phyloP scores from a whole-genome alignment of 37 sponge, comb jelly and placozoan species.

The Ianthella basta region DNA sequence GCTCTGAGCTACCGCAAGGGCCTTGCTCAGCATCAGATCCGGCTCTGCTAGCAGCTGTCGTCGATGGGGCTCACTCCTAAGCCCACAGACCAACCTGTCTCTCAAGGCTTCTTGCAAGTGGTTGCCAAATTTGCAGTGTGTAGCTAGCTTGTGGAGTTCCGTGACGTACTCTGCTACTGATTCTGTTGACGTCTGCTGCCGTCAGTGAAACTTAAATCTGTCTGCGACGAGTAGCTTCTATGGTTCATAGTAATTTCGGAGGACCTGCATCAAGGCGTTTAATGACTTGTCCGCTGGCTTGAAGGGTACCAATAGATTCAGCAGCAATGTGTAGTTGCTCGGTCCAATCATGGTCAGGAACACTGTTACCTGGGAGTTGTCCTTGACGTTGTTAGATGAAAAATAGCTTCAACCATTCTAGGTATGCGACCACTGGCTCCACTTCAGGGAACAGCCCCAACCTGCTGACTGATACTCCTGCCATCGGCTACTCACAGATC shows the following conservation, averaged over 20 bases:
- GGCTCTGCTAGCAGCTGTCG: slow-evolving; percentile 15
- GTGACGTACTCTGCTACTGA: too few species aligned
- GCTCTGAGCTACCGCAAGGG: slow-evolving; percentile 27
- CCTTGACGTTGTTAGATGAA: neutral
- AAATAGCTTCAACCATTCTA: neutral
- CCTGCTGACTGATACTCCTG: neutral
- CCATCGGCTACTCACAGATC: too few species aligned
- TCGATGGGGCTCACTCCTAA: too few species aligned
- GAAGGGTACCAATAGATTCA: slow-evolving; percentile 8
- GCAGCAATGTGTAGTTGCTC: slow-evolving; percentile 10
- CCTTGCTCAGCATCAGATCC: slow-evolving; percentile 3
- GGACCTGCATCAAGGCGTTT: neutral
- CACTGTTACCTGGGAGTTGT: neutral
- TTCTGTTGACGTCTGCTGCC: too few species aligned
- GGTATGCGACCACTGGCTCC: neutral
- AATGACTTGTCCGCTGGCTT: slow-evolving; percentile 35
- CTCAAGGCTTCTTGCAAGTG: too few species aligned
- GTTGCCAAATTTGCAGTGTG: too few species aligned
- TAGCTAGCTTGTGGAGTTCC: too few species aligned
- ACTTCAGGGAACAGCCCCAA: neutral
- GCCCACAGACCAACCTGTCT: too few species aligned
- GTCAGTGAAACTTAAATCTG: too few species aligned
- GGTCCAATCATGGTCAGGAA: slow-evolving; percentile 25
- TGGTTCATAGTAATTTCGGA: slow-evolving; percentile 24
- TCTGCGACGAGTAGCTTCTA: too few species aligned